Conservation (phyloP, 2,797 vertebrate genomes). For the Sciurus vulgaris region DNA sequence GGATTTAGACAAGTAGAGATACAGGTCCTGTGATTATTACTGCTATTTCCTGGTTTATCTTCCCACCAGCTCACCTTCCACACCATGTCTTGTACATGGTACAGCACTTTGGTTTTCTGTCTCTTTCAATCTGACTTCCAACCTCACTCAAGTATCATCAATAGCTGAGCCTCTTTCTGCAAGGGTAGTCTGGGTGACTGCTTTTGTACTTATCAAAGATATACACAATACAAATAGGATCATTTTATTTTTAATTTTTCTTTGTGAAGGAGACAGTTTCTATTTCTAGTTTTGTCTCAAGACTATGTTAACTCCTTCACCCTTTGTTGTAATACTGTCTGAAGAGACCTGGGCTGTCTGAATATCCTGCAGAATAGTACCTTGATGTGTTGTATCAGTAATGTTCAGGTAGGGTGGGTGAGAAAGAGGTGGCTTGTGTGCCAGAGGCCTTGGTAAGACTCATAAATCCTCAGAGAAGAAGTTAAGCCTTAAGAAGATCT, state of each 20-base stretch:
- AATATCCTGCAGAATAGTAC: not conserved
- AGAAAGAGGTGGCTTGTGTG: not conserved
- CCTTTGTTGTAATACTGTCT: not conserved
- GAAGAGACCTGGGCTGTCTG: not conserved
- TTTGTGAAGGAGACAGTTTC: not conserved
- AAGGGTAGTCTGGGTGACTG: not conserved
- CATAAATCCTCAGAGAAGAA: not conserved
- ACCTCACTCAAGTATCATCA: not conserved
- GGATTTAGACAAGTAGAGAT: not conserved
- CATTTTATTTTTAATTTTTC: not conserved
- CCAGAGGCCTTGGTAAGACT: not conserved
- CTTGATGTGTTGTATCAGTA: not conserved
- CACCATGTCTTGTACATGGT: not conserved
- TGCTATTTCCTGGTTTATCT: not conserved
- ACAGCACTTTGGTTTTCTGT: not conserved
- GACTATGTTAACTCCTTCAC: not conserved
- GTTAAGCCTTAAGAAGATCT: not conserved
- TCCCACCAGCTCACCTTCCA: not conserved
- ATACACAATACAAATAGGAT: not conserved
- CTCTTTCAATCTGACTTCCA: not conserved
- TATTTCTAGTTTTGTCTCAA: constrained; percentile 44
- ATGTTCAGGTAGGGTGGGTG: not conserved
- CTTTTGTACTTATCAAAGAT: constrained; percentile 19
- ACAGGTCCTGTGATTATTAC: not conserved
- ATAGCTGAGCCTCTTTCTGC: not conserved